Percentiles rank a stretch among this genome's conserved stretches.
Evolutionary conservation across 2,113 vertebrate genomes (phyloP).

Genomic region (Plecotus auritus): DNA sequence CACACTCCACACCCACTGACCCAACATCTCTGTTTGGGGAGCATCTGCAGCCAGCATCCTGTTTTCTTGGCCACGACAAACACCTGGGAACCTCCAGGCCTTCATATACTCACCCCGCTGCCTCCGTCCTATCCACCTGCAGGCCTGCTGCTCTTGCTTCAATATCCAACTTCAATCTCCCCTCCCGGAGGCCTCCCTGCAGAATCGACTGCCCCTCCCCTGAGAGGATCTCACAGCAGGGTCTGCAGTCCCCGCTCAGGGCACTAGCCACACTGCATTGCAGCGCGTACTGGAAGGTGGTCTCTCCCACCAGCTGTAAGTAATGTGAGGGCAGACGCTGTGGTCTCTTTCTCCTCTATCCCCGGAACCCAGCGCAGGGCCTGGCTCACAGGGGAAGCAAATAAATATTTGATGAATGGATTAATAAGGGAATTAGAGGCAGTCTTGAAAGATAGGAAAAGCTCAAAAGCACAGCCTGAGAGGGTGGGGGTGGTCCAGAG

Average conservation of each 20-base stretch:
- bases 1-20: rapidly evolving
- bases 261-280: background rate
- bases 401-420: background rate
- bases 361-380: background rate
- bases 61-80: background rate
- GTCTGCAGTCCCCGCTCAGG: background rate
- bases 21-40: rapidly evolving
- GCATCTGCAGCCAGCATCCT: background rate
- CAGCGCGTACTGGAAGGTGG: background rate
- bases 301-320: background rate
- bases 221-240: background rate
- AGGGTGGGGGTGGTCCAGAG: too few species aligned
- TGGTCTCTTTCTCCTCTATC: background rate
- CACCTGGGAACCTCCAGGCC: background rate
- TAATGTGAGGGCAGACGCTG: background rate
- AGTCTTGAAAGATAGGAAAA: background rate
- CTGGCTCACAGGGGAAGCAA: background rate
- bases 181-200: background rate
- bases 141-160: background rate
- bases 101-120: rapidly evolving
- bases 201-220: background rate
- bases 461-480: background rate
- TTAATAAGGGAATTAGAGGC: background rate
- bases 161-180: background rate
- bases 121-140: background rate